These are phyloP conservation scores for Drosophila prosaltans DNA, from an alignment of 1,140 invertebrate species.

Conservation along the genomic window DNA sequence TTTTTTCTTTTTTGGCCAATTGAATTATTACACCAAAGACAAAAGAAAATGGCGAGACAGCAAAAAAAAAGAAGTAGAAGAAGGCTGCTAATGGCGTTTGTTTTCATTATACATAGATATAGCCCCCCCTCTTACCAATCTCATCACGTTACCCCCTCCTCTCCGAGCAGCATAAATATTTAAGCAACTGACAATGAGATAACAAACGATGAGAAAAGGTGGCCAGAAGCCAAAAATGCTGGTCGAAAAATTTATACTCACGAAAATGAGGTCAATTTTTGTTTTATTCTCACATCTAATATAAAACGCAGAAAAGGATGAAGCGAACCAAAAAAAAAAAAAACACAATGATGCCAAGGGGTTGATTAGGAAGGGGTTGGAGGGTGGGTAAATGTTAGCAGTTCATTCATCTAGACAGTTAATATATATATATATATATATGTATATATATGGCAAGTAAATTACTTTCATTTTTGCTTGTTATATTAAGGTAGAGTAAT, in stretches of 20 bases:
- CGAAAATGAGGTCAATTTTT: constrained; percentile 56
- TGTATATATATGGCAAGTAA: constrained; percentile 31
- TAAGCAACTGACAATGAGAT: constrained; percentile 77
- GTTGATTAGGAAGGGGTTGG: too few species aligned
- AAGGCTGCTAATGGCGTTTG: constrained; percentile 68
- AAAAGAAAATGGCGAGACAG: constrained; percentile 41
- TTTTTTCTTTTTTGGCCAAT: constrained; percentile 66
- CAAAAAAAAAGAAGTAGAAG: constrained; percentile 26
- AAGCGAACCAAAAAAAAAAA: neutral
- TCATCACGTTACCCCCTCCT: too few species aligned
- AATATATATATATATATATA: constrained; percentile 12
- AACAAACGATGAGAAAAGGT: constrained; percentile 54
- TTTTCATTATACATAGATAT: constrained; percentile 60
- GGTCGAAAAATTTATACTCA: constrained; percentile 43
- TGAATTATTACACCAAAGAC: constrained; percentile 73
- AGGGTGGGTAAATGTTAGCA: constrained; percentile 42
- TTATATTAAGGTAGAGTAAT: neutral
- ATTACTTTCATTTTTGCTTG: constrained; percentile 41
- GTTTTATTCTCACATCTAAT: constrained; percentile 9
- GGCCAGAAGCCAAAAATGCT: neutral
- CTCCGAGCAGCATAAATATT: constrained; percentile 68
- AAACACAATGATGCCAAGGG: constrained; percentile 4
- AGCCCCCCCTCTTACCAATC: neutral
- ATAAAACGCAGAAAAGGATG: constrained; percentile 1
- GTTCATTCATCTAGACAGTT: constrained; percentile 56